These are phyloP conservation scores for Bettongia penicillata DNA, from an alignment of 2,113 vertebrate species.

Conservation along the genomic window DNA sequence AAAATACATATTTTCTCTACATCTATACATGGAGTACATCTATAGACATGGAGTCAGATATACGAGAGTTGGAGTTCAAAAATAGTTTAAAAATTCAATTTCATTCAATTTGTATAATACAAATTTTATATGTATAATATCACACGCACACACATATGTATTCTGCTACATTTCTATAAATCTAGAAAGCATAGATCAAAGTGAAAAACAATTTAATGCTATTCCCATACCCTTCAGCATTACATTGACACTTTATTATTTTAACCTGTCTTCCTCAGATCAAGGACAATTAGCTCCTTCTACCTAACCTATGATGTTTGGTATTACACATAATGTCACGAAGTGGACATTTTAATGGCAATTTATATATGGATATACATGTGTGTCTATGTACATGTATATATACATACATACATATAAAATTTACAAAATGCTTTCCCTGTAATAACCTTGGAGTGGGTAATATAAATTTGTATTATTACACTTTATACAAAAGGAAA, in stretches of 20 bases:
- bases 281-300: background rate
- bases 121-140: background rate
- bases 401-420: no score
- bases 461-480: background rate
- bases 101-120: background rate
- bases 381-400: no score
- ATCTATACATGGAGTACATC: no score
- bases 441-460: background rate
- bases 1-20: background rate
- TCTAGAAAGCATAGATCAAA: constrained; percentile 40
- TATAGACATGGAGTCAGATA: background rate
- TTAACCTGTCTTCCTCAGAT: constrained; percentile 2
- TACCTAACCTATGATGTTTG: background rate
- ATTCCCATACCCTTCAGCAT: background rate
- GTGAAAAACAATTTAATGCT: constrained; percentile 11
- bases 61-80: constrained; percentile 19
- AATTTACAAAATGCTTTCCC: background rate
- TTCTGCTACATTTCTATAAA: background rate
- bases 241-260: background rate
- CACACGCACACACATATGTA: background rate
- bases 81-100: constrained; percentile 11
- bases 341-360: background rate
- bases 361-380: no score
- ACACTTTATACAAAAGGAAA: background rate
- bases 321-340: background rate